These are phyloP conservation scores for Meteorus sp. DNA, from an alignment of 1,140 invertebrate species.

Conservation along the genomic window DNA sequence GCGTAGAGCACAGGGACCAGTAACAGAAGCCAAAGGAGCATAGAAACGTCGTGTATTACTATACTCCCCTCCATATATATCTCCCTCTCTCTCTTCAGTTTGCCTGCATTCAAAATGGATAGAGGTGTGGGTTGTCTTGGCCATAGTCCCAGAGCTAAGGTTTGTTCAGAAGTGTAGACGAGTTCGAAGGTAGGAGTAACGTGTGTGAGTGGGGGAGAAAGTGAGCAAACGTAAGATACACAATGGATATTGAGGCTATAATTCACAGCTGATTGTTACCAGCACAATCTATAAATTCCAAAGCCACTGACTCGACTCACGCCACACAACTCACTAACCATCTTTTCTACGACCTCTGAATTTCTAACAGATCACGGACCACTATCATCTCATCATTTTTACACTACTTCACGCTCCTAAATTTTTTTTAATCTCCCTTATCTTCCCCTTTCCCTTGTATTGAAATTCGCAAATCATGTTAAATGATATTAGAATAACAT, in stretches of 20 bases:
- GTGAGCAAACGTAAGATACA: too few species aligned
- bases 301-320: constrained; percentile 33
- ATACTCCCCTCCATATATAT: constrained; percentile 6
- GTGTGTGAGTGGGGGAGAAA: not conserved
- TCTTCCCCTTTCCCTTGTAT: not conserved
- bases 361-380: constrained; percentile 45
- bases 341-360: constrained; percentile 44
- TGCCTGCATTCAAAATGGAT: not conserved
- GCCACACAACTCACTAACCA: constrained; percentile 34
- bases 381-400: not conserved
- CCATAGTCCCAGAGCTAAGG: too few species aligned
- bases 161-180: constrained; percentile 56
- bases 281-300: constrained; percentile 59
- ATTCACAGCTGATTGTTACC: constrained; percentile 61
- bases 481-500: too few species aligned
- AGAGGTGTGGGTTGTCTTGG: constrained; percentile 56
- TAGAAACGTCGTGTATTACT: constrained; percentile 15
- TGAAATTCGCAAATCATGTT: too few species aligned
- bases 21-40: constrained; percentile 1
- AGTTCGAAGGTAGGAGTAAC: constrained; percentile 33
- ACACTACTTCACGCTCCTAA: too few species aligned
- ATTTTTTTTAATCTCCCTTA: not conserved
- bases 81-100: constrained; percentile 9
- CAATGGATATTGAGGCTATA: constrained; percentile 62
- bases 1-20: constrained; percentile 17